Percentiles rank a stretch among this genome's conserved stretches.
Evolutionary conservation across 2,113 vertebrate genomes (phyloP).

Genomic region (Gymnarchus niloticus): DNA sequence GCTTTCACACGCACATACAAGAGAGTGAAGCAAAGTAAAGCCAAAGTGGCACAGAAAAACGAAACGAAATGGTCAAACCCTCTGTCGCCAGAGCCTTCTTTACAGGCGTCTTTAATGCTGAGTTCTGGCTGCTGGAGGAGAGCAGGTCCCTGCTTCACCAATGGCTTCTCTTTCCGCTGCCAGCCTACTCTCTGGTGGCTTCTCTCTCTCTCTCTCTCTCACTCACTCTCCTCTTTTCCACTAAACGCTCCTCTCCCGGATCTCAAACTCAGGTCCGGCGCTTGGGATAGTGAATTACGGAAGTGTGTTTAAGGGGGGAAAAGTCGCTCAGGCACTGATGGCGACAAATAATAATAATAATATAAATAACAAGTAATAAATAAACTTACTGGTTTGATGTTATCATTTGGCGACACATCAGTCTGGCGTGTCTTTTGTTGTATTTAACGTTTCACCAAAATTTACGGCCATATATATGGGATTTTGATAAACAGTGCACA

Average conservation of each 20-base stretch:
- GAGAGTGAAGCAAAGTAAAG: neutral
- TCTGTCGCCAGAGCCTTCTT: neutral
- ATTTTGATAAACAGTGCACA: neutral
- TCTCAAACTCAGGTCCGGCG: slow-evolving; percentile 6
- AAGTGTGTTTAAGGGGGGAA: neutral
- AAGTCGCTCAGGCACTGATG: neutral
- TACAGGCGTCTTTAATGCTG: neutral
- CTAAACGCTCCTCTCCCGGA: slow-evolving; percentile 20
- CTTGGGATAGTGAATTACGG: neutral
- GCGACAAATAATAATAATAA: neutral
- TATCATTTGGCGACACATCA: neutral
- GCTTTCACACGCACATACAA: neutral
- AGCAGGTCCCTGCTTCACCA: neutral
- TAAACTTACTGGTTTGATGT: neutral
- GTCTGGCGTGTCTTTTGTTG: neutral
- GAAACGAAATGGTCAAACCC: neutral
- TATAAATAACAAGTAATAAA: neutral
- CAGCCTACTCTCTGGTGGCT: neutral
- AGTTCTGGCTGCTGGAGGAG: neutral
- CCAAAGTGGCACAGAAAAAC: neutral
- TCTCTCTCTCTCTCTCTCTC: neutral
- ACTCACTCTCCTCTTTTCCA: neutral
- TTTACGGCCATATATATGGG: neutral
- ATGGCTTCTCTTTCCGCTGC: slow-evolving; percentile 10
- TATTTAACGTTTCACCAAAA: neutral